A percentile compares a stretch with the other conserved stretches of the same genome.
phyloP scores from a whole-genome alignment of 2,888 invertebrate genomes.

The Eristalis intricaria region DNA sequence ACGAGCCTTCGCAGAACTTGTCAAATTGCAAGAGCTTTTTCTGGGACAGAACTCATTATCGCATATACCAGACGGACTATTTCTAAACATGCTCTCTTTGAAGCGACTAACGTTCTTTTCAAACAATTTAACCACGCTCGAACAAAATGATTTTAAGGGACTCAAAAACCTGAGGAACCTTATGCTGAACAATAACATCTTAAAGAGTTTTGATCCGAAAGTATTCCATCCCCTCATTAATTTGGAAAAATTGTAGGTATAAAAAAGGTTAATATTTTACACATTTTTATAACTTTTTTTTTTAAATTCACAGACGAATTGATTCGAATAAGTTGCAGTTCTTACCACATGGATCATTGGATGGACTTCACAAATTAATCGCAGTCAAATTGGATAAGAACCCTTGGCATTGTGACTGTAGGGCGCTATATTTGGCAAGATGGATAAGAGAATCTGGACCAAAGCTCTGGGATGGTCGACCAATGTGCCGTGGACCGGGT shows the following conservation, averaged over 20 bases:
- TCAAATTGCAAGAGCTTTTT: conserved; percentile 82
- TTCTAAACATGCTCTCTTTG: conserved; percentile 81
- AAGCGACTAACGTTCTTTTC: conserved; percentile 83
- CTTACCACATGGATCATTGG: conserved; percentile 84
- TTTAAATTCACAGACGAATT: conserved; percentile 81
- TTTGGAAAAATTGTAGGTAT: conserved; percentile 82
- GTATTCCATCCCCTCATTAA: conserved; percentile 81
- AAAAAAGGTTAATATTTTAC: no score
- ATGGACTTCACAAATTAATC: conserved; percentile 83
- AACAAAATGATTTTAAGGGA: conserved; percentile 82
- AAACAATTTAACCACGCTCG: conserved; percentile 82
- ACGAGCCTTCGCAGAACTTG: conserved; percentile 81
- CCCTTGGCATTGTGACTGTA: conserved; percentile 86
- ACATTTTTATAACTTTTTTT: no score
- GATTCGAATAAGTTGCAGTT: conserved; percentile 85
- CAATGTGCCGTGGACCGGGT: conserved; percentile 83
- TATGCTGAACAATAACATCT: conserved; percentile 84
- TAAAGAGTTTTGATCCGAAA: conserved; percentile 81
- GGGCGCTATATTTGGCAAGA: conserved; percentile 85
- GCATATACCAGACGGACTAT: conserved; percentile 81
- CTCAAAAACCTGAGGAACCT: conserved; percentile 82
- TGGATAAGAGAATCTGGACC: conserved; percentile 82
- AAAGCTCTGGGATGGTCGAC: conserved; percentile 83
- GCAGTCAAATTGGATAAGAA: conserved; percentile 85
- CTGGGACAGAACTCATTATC: conserved; percentile 83